Evolutionary conservation across 2,888 invertebrate species (phyloP), one percentile per base, ranked within the genome.

Genomic region (Netelia inedita): DNA sequence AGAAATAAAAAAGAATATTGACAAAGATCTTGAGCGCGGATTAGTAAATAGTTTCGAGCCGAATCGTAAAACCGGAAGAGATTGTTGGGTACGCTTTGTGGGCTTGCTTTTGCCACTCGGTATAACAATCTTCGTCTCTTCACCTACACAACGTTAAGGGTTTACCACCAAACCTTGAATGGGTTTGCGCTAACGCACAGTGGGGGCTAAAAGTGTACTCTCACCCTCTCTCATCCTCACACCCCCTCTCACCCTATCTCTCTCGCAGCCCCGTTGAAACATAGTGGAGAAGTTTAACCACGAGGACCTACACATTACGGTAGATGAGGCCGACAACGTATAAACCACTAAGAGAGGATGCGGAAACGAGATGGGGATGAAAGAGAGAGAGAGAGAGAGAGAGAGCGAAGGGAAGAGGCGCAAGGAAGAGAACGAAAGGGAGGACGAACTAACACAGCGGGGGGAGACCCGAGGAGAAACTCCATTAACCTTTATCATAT

Each of bases 401-500:
- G 53, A 23, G 41, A 41, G 23, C 50, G 53, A 69, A 74, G 75
- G 23, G 69, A 28, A 19, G 11, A 3, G 23, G 10, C 23, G 61
- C 55, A 21, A 41, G 46, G 21, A 75, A n/a, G 50, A 55, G 16
- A 68, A 73, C 63, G 16, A 21, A 35, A 72, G 16, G 19, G 21
- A 72, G 16, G 19, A 63, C 35, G 68, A 66, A 68, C 46, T 43
- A 41, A 50, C 43, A 78, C 21, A 21, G 16, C 16, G 21, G 55
- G 28, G 80, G 43, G 50, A 53, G 69, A 71, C 68, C 35, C 61
- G 55, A 71, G 65, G 41, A 71, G 75, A 84, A 88, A 88, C 83
- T 82, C 89, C 86, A 89, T 90, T 90, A 89, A 88, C 86, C 86
- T 87, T 88, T 86, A 87, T 91, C 88, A 87, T 88, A 88, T 89